Conservation (phyloP, 2,888 invertebrate genomes). For the Ametastegia equiseti region DNA sequence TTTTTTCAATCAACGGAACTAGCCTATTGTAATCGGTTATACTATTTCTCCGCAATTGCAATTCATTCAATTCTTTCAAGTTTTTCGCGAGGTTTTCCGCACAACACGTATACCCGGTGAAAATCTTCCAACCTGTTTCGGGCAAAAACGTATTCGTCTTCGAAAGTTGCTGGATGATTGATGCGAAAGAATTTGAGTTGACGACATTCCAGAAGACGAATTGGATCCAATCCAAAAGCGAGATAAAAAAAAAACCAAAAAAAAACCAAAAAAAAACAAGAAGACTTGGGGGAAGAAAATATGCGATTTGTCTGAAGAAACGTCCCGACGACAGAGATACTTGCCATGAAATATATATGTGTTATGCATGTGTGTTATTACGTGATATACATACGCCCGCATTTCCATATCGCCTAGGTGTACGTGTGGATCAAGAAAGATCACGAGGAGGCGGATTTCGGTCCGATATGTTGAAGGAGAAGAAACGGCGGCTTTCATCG, state of each 20-base stretch:
- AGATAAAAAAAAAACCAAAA: background rate
- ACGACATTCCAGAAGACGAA: slow-evolving; percentile 34
- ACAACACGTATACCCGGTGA: too few species aligned
- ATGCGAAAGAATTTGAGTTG: slow-evolving; percentile 4
- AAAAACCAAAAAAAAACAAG: slow-evolving; percentile 24
- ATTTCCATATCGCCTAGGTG: too few species aligned
- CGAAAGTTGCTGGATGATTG: slow-evolving; percentile 1
- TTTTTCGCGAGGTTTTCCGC: too few species aligned
- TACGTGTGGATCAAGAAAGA: slow-evolving; percentile 20
- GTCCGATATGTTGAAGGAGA: slow-evolving; percentile 38
- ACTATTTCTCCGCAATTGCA: too few species aligned
- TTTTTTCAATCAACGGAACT: too few species aligned
- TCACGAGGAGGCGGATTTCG: slow-evolving; percentile 35
- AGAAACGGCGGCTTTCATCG: slow-evolving; percentile 52
- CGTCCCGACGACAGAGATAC: slow-evolving; percentile 30
- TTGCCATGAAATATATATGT: slow-evolving; percentile 7
- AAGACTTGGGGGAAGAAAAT: slow-evolving; percentile 47
- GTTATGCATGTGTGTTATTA: background rate
- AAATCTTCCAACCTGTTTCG: background rate
- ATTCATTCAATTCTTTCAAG: too few species aligned
- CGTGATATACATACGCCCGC: background rate
- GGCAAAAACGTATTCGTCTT: background rate
- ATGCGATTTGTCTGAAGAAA: slow-evolving; percentile 52
- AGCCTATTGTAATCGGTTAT: too few species aligned
- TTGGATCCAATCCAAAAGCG: slow-evolving; percentile 23